Conservation (phyloP, 2,113 vertebrate species). For the Chlamydotis undulata region DNA sequence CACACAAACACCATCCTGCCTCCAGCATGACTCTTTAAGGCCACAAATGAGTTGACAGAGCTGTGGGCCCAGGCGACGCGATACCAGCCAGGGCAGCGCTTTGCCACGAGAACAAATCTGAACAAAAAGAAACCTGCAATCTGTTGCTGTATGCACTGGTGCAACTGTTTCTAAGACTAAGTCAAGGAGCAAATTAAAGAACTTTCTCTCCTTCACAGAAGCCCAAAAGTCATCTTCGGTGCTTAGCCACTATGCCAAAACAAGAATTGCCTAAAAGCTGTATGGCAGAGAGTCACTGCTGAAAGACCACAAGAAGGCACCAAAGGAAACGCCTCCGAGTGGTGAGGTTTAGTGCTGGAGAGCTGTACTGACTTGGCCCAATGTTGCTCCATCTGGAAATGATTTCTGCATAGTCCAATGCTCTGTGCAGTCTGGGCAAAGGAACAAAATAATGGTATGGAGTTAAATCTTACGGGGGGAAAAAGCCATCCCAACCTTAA, state of each 20-base stretch:
- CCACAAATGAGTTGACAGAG: background rate
- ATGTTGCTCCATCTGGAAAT: constrained; percentile 54
- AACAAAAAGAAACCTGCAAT: background rate
- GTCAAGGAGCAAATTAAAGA: background rate
- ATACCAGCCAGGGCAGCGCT: background rate
- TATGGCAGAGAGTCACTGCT: background rate
- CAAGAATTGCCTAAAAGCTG: background rate
- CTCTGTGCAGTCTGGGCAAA: constrained; percentile 25
- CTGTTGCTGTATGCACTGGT: background rate
- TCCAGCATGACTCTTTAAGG: background rate
- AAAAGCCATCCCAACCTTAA: background rate
- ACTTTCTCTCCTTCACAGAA: background rate
- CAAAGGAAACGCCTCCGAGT: background rate
- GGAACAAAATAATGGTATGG: constrained; percentile 23
- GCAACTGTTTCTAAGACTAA: background rate
- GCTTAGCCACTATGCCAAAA: background rate
- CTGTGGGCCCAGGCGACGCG: background rate
- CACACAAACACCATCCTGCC: background rate
- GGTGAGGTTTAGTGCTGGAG: background rate
- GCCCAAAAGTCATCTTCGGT: background rate
- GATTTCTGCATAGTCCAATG: constrained; percentile 16
- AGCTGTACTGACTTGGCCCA: constrained; percentile 5
- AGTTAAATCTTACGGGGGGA: background rate
- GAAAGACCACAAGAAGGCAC: background rate
- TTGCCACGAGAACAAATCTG: background rate